phyloP scores from a whole-genome alignment of 2,888 invertebrate genomes.

The Cantharis nigra region DNA sequence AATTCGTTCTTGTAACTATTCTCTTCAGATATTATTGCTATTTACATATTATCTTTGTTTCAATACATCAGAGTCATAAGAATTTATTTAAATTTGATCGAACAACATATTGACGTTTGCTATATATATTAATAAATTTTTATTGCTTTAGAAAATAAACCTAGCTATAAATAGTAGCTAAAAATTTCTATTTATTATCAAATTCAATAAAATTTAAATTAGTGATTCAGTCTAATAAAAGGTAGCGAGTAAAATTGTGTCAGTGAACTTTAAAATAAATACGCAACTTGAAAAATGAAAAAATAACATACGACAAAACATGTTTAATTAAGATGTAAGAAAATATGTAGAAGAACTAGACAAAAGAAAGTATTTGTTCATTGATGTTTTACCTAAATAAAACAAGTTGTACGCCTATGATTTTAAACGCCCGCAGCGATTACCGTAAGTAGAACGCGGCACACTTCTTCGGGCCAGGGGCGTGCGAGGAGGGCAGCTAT shows the following conservation, averaged over 20 bases:
- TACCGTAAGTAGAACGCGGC: conserved; percentile 51
- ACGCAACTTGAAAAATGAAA: neutral
- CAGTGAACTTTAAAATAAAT: neutral
- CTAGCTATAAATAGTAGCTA: neutral
- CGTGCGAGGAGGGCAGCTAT: conserved; percentile 41
- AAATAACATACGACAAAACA: neutral
- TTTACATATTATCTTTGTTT: neutral
- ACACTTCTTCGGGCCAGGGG: conserved; percentile 44
- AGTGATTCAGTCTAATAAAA: neutral
- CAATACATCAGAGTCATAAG: neutral
- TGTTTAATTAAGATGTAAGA: neutral
- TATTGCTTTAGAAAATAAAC: neutral
- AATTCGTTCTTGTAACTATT: neutral
- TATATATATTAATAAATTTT: neutral
- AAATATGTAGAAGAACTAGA: neutral
- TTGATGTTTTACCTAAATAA: conserved; percentile 3
- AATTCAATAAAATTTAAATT: neutral
- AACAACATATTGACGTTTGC: neutral
- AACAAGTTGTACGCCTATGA: conserved; percentile 40
- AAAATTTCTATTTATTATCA: neutral
- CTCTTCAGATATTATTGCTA: neutral
- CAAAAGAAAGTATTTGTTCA: neutral
- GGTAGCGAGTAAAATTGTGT: neutral
- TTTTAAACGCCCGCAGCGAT: conserved; percentile 46
- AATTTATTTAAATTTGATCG: neutral